Evolutionary conservation across 2,797 vertebrate species (phyloP).

Genomic region (Borostomias antarcticus): DNA sequence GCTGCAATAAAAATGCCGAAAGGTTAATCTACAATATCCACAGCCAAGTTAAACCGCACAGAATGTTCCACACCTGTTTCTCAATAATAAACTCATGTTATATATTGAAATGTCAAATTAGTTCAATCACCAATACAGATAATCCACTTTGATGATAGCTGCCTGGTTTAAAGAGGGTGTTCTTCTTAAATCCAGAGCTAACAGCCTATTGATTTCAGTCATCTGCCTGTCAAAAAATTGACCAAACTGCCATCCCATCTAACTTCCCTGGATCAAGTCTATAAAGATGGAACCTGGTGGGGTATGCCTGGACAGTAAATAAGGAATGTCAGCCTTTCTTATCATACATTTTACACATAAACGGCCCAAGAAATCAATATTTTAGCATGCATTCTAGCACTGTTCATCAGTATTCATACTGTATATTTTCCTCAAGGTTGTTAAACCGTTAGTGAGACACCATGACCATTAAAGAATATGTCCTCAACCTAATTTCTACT

Average conservation of each 20-base stretch:
- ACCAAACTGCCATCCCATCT: neutral
- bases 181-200: neutral
- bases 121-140: no score
- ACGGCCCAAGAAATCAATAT: neutral
- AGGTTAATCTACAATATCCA: no score
- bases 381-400: neutral
- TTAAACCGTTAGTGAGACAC: neutral
- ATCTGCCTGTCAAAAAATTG: conserved; percentile 7
- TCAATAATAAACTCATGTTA: no score
- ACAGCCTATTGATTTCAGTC: conserved; percentile 1
- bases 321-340: neutral
- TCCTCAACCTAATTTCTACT: neutral
- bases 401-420: neutral
- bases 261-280: neutral
- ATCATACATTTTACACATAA: neutral
- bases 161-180: neutral
- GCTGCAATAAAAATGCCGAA: no score
- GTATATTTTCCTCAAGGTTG: neutral
- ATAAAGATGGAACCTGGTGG: neutral
- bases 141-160: neutral
- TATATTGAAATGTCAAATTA: no score
- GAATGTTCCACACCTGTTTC: no score
- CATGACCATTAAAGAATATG: no score
- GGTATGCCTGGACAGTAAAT: neutral
- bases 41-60: no score